phyloP scores from a whole-genome alignment of 2,113 vertebrate genomes.

The Tapirus terrestris region DNA sequence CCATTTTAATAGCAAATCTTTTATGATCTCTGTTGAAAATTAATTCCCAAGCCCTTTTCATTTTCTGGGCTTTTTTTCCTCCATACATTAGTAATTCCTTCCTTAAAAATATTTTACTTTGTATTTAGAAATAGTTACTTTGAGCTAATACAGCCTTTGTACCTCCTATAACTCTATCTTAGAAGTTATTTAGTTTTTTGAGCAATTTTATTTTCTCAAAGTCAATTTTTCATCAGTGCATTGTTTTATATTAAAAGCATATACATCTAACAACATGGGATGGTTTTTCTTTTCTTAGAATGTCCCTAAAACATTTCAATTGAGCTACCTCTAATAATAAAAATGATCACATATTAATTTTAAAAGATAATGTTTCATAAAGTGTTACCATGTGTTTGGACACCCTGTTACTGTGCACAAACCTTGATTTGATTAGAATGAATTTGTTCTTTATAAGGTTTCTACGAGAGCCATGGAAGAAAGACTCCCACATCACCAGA shows the following conservation, averaged over 20 bases:
- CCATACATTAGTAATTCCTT: background rate
- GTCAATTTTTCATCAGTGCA: background rate
- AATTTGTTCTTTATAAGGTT: background rate
- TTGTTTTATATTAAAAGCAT: background rate
- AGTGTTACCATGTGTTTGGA: background rate
- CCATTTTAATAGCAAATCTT: background rate
- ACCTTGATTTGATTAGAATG: background rate
- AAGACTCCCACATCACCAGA: background rate
- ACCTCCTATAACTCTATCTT: background rate
- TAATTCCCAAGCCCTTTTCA: background rate
- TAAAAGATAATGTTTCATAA: background rate
- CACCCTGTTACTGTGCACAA: background rate
- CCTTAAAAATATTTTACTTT: background rate
- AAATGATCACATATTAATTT: background rate
- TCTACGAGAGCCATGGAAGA: background rate
- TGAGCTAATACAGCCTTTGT: background rate
- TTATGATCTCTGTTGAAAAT: background rate
- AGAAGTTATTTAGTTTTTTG: background rate
- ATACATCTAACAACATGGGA: background rate
- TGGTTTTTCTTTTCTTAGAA: background rate
- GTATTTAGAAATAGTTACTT: background rate
- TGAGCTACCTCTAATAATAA: background rate
- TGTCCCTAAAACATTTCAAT: background rate
- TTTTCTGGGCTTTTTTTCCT: background rate
- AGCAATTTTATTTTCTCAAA: background rate